Conservation (phyloP, 2,113 vertebrate genomes). For the Aphelocoma coerulescens region DNA sequence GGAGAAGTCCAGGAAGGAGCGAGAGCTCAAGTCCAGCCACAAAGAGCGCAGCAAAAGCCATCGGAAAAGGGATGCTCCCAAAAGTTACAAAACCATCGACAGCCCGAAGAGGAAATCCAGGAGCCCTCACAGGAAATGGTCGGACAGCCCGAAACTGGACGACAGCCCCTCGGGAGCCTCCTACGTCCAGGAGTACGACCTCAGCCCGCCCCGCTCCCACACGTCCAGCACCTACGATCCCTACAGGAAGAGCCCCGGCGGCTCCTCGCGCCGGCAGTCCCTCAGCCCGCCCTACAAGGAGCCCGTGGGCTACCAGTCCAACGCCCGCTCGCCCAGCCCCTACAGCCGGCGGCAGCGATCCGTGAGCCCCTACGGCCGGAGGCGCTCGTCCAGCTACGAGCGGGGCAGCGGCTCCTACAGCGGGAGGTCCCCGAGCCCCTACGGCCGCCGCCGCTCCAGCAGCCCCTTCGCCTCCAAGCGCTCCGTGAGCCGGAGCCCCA, state of each 20-base stretch:
- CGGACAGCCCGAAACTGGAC: slow-evolving; percentile 80
- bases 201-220: slow-evolving; percentile 78
- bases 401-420: slow-evolving; percentile 86
- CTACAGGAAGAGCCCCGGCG: slow-evolving; percentile 75
- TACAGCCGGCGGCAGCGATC: slow-evolving; percentile 87
- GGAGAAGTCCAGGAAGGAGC: slow-evolving; percentile 87
- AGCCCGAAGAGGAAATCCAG: slow-evolving; percentile 78
- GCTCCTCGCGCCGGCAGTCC: slow-evolving; percentile 72
- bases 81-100: slow-evolving; percentile 84
- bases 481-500: slow-evolving; percentile 91
- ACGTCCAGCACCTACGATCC: slow-evolving; percentile 77
- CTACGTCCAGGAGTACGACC: slow-evolving; percentile 82
- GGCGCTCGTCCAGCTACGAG: slow-evolving; percentile 94
- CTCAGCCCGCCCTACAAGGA: slow-evolving; percentile 90
- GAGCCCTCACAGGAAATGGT: slow-evolving; percentile 84
- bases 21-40: slow-evolving; percentile 85
- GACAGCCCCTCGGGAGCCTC: slow-evolving; percentile 84
- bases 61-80: slow-evolving; percentile 87
- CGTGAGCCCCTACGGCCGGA: slow-evolving; percentile 81
- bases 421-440: slow-evolving; percentile 80
- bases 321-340: slow-evolving; percentile 75
- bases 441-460: slow-evolving; percentile 82
- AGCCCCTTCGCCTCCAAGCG: slow-evolving; percentile 89
- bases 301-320: slow-evolving; percentile 77
- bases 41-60: slow-evolving; percentile 84